Conservation (phyloP, 1,140 invertebrate genomes). For the Hypsibius dujardini region DNA sequence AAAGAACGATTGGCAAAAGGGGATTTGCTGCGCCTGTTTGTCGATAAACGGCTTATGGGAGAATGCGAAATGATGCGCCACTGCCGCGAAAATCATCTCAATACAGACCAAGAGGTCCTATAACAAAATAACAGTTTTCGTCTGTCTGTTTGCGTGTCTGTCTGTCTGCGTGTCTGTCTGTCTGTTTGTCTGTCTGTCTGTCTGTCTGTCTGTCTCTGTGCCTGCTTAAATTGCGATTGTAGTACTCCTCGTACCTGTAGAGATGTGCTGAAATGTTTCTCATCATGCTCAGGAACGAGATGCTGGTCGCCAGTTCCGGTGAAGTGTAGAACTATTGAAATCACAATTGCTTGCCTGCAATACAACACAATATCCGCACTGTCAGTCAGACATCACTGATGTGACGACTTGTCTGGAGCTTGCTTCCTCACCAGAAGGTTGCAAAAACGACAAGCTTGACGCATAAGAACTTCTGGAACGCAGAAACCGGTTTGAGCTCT, state of each 20-base stretch:
- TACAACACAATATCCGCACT: not conserved
- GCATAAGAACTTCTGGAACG: conserved; percentile 86
- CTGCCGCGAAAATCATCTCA: conserved; percentile 87
- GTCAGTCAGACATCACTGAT: not conserved
- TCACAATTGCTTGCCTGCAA: not conserved
- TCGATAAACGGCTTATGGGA: conserved; percentile 66
- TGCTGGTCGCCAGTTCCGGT: not conserved
- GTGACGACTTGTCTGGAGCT: not conserved
- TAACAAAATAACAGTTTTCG: not conserved
- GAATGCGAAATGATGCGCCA: conserved; percentile 86
- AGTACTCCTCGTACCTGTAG: not conserved
- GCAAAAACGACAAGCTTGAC: conserved; percentile 95
- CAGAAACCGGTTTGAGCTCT: conserved; percentile 73
- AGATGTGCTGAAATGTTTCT: not conserved
- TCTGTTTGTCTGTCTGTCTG: too few species aligned
- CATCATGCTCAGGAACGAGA: not conserved
- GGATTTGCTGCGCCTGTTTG: conserved; percentile 35
- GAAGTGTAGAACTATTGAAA: not conserved
- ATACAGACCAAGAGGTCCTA: conserved; percentile 89
- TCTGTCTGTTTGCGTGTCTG: not conserved
- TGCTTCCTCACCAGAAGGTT: conserved; percentile 72
- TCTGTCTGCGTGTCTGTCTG: not conserved
- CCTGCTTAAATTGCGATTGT: too few species aligned
- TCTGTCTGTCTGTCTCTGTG: too few species aligned
- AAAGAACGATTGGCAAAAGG: conserved; percentile 34